These are phyloP conservation scores for Ophiothrix spiculata DNA, from an alignment of 35 echinoderm and acorn worm genomes.

Conservation along the genomic window DNA sequence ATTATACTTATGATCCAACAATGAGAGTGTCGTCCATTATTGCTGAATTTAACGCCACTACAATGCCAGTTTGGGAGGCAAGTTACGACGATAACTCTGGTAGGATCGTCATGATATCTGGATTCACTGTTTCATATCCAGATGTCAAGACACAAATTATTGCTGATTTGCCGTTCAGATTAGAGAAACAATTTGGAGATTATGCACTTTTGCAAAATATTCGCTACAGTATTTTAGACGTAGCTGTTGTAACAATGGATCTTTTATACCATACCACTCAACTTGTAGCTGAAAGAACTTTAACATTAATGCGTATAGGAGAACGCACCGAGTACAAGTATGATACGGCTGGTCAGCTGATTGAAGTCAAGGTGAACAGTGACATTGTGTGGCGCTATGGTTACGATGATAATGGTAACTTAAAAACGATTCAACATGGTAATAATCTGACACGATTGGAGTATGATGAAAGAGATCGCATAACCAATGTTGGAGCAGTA, in stretches of 20 bases:
- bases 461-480: constrained; percentile 79
- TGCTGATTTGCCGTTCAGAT: constrained; percentile 45
- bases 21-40: constrained; percentile 58
- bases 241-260: constrained; percentile 48
- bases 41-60: constrained; percentile 71
- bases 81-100: constrained; percentile 49
- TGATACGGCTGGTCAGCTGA: constrained; percentile 64
- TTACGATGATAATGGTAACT: constrained; percentile 83
- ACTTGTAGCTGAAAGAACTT: constrained; percentile 33
- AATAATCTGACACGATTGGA: constrained; percentile 33
- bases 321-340: constrained; percentile 58
- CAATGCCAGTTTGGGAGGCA: constrained; percentile 45
- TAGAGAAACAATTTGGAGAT: constrained; percentile 60
- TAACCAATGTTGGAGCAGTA: constrained; percentile 56
- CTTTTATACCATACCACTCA: constrained; percentile 52
- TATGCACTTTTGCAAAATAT: constrained; percentile 69
- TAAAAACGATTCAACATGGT: constrained; percentile 47
- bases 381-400: constrained; percentile 56
- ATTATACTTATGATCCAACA: constrained; percentile 66
- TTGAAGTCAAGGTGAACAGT: constrained; percentile 54
- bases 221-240: constrained; percentile 43
- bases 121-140: constrained; percentile 64
- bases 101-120: constrained; percentile 30
- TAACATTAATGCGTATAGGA: constrained; percentile 21
- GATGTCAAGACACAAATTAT: constrained; percentile 57